A percentile compares a stretch with the other conserved stretches of the same genome.
Evolutionary conservation across 1,140 invertebrate species (phyloP).

Genomic region (Zophobas atratus): DNA sequence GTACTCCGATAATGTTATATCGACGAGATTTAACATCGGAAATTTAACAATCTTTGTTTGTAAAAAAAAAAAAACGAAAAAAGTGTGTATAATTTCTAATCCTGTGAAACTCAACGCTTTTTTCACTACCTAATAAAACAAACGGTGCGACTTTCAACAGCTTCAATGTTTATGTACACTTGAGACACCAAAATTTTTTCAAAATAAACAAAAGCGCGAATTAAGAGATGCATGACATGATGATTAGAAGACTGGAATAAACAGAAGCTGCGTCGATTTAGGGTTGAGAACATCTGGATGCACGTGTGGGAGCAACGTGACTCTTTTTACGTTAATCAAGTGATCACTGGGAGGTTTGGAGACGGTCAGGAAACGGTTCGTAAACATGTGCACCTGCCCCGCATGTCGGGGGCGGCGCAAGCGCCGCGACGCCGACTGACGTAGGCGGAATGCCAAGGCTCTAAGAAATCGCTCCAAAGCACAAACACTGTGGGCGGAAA

Average conservation of each 20-base stretch:
- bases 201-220: constrained; percentile 6
- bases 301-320: constrained; percentile 27
- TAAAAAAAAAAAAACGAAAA: too few relatives aligned
- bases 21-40: too few relatives aligned
- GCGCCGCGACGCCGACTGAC: not conserved
- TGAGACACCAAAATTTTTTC: not conserved
- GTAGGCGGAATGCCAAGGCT: not conserved
- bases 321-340: constrained; percentile 29
- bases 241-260: not conserved
- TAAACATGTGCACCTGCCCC: constrained; percentile 11
- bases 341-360: not conserved
- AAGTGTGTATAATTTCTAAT: too few relatives aligned
- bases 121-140: too few relatives aligned
- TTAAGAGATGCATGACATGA: constrained; percentile 16
- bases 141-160: too few relatives aligned
- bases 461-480: not conserved
- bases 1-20: too few relatives aligned
- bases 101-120: too few relatives aligned
- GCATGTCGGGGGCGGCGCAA: constrained; percentile 30
- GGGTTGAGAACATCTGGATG: constrained; percentile 16
- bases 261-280: not conserved
- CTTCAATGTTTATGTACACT: not conserved
- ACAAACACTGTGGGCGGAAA: not conserved
- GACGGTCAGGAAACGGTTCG: not conserved
- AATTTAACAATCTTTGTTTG: too few relatives aligned